phyloP scores from a whole-genome alignment of 23 tunicate species.

The Trididemnum miniatum region DNA sequence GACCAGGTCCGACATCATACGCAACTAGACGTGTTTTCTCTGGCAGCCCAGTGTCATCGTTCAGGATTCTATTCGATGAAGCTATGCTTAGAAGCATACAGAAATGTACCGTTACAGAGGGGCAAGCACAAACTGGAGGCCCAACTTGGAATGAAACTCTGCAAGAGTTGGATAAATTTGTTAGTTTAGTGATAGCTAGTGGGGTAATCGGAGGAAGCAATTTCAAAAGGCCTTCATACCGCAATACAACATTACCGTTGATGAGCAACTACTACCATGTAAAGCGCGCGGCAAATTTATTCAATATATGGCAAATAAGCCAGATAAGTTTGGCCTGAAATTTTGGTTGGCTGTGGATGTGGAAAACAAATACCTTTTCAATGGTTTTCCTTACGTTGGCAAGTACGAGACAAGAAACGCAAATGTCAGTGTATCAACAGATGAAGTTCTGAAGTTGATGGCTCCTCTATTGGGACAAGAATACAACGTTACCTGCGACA shows the following conservation, averaged over 20 bases:
- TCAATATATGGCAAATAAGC: conserved; percentile 20
- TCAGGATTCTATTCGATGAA: conserved; percentile 22
- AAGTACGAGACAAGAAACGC: background rate
- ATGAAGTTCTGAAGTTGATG: background rate
- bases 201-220: conserved; percentile 30
- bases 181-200: conserved; percentile 21
- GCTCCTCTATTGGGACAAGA: background rate
- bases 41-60: conserved; percentile 36
- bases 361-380: conserved; percentile 16
- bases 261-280: conserved; percentile 29
- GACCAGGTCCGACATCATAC: no score
- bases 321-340: conserved; percentile 21
- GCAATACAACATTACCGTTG: conserved; percentile 21
- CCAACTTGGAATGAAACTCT: conserved; percentile 28
- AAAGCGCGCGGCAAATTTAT: conserved; percentile 19
- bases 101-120: conserved; percentile 29
- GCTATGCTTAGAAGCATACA: conserved; percentile 29
- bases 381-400: conserved; percentile 32
- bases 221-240: conserved; percentile 9
- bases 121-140: conserved; percentile 17
- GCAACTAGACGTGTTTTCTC: conserved; percentile 6
- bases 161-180: conserved; percentile 17
- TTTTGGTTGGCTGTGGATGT: conserved; percentile 30
- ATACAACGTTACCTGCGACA: conserved; percentile 15
- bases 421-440: background rate